A percentile compares a stretch with the other conserved stretches of the same genome.
These are phyloP conservation scores for Parus major DNA, from an alignment of 2,113 vertebrate species.

Conservation along the genomic window DNA sequence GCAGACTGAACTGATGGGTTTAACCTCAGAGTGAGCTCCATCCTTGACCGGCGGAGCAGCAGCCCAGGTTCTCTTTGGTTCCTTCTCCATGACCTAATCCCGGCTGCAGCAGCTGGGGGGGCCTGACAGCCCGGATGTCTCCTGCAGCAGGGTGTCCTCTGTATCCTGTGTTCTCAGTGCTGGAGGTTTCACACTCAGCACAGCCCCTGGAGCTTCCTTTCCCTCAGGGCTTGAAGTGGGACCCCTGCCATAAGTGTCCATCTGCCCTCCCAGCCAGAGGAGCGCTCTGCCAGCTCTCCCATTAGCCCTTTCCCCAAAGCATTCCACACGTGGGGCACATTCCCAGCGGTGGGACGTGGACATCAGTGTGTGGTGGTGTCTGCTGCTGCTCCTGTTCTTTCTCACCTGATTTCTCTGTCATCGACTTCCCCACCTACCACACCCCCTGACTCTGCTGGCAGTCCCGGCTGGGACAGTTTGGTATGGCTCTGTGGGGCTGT, in stretches of 20 bases:
- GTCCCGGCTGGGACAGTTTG: neutral
- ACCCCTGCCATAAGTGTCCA: neutral
- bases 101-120: neutral
- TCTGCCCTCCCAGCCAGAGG: accelerated
- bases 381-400: neutral
- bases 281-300: neutral
- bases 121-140: neutral
- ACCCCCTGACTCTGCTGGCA: neutral
- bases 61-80: neutral
- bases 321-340: accelerated
- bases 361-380: neutral
- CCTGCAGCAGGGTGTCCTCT: no score
- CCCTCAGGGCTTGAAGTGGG: neutral
- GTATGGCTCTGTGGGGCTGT: neutral
- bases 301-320: accelerated
- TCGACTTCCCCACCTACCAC: neutral
- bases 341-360: neutral
- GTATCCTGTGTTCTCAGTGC: no score
- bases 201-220: neutral
- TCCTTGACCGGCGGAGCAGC: neutral
- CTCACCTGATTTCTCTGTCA: accelerated
- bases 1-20: neutral
- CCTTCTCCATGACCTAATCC: neutral
- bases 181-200: accelerated
- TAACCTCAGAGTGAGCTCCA: neutral